Conservation (phyloP, 2,888 invertebrate species). For the Drosophila histrio region DNA sequence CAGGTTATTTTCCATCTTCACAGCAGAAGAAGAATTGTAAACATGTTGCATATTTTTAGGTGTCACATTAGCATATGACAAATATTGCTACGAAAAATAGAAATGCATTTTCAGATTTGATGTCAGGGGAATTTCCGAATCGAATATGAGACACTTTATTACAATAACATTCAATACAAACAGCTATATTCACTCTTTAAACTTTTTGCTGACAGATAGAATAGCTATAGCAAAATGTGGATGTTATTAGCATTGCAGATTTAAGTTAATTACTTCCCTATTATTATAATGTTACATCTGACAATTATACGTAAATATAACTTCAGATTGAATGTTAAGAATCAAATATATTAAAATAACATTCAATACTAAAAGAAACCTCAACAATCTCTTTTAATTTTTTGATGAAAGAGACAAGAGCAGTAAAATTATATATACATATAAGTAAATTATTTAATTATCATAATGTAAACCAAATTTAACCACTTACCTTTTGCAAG, state of each 20-base stretch:
- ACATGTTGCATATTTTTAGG: slow-evolving; percentile 34
- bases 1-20: slow-evolving; percentile 51
- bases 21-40: slow-evolving; percentile 22
- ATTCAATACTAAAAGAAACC: too few relatives aligned
- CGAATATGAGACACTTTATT: neutral
- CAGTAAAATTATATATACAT: too few relatives aligned
- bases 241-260: neutral
- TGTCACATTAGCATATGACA: slow-evolving; percentile 48
- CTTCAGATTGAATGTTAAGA: too few relatives aligned
- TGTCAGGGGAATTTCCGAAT: neutral
- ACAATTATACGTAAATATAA: too few relatives aligned
- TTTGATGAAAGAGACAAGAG: too few relatives aligned
- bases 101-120: slow-evolving; percentile 21
- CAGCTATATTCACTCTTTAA: neutral
- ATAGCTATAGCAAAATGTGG: neutral
- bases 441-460: too few relatives aligned
- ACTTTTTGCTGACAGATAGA: neutral
- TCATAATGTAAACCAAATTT: too few relatives aligned
- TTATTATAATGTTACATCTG: too few relatives aligned
- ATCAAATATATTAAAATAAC: too few relatives aligned
- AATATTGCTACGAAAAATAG: slow-evolving; percentile 24
- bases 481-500: too few relatives aligned
- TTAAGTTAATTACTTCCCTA: neutral
- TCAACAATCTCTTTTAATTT: too few relatives aligned
- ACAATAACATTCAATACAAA: neutral